These are phyloP conservation scores for Drosophila setosimentum DNA, from an alignment of 2,888 invertebrate genomes.

Conservation along the genomic window DNA sequence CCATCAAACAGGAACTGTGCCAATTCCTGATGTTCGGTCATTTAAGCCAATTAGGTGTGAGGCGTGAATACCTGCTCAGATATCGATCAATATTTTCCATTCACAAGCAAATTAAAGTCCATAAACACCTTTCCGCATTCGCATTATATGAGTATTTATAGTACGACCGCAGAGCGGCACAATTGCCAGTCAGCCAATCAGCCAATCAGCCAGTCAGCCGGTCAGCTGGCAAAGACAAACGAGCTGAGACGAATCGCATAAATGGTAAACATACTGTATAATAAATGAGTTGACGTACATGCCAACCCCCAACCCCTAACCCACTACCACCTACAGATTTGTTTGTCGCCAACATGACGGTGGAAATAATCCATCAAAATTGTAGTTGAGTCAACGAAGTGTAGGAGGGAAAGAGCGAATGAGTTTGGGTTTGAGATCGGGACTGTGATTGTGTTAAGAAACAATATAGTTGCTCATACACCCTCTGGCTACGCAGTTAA, in stretches of 20 bases:
- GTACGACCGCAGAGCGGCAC: constrained; percentile 24
- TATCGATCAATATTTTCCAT: constrained; percentile 63
- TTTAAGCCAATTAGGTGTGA: constrained; percentile 51
- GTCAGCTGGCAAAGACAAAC: constrained; percentile 60
- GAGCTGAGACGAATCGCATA: constrained; percentile 60
- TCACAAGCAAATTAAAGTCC: constrained; percentile 41
- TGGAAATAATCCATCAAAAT: constrained; percentile 70
- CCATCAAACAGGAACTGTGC: constrained; percentile 61
- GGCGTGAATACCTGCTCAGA: constrained; percentile 39
- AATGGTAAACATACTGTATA: constrained; percentile 29
- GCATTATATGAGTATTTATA: constrained; percentile 50
- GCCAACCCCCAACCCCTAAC: not conserved
- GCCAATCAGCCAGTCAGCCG: constrained; percentile 26
- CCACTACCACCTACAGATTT: constrained; percentile 24
- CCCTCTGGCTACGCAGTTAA: not conserved
- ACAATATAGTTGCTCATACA: not conserved
- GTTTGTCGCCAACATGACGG: constrained; percentile 57
- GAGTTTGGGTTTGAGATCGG: not conserved
- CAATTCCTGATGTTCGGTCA: constrained; percentile 4
- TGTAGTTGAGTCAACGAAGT: constrained; percentile 47
- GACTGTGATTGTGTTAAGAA: not conserved
- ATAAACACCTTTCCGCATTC: constrained; percentile 80
- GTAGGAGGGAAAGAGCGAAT: not conserved
- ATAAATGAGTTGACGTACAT: constrained; percentile 21
- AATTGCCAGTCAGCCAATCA: constrained; percentile 41